A percentile compares a stretch with the other conserved stretches of the same genome.
Evolutionary conservation across 2,888 invertebrate species (phyloP).

Genomic region (Napeogenes inachia): DNA sequence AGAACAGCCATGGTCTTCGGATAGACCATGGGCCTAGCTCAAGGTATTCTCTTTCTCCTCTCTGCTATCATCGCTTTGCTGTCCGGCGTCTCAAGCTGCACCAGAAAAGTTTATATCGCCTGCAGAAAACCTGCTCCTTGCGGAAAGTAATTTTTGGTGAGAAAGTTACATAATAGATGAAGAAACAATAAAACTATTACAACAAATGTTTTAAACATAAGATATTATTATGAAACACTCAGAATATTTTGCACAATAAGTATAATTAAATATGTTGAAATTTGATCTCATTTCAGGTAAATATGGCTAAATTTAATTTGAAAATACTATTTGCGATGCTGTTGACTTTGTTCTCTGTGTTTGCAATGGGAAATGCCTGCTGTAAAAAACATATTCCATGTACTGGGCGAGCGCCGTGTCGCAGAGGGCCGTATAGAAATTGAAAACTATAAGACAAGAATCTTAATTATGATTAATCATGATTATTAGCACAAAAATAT

Average conservation of each 20-base stretch:
- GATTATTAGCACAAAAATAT: background rate
- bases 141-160: conserved; percentile 41
- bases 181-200: background rate
- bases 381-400: conserved; percentile 49
- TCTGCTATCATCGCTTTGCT: conserved; percentile 42
- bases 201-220: background rate
- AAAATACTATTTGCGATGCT: conserved; percentile 42
- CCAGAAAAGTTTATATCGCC: conserved; percentile 57
- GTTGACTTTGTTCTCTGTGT: conserved; percentile 45
- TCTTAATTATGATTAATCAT: background rate
- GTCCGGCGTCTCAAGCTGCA: conserved; percentile 47
- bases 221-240: background rate
- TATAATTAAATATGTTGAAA: conserved; percentile 9
- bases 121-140: conserved; percentile 60
- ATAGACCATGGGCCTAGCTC: conserved; percentile 50
- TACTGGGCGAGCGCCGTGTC: conserved; percentile 53
- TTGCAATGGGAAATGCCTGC: conserved; percentile 38
- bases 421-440: conserved; percentile 51
- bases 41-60: conserved; percentile 40
- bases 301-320: conserved; percentile 45
- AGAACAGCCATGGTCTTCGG: conserved; percentile 37
- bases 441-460: conserved; percentile 21
- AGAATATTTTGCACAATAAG: background rate
- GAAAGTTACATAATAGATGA: background rate
- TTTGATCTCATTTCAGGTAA: no score